Evolutionary conservation across 2,888 invertebrate genomes (phyloP).

Genomic region (Sepiola atlantica): DNA sequence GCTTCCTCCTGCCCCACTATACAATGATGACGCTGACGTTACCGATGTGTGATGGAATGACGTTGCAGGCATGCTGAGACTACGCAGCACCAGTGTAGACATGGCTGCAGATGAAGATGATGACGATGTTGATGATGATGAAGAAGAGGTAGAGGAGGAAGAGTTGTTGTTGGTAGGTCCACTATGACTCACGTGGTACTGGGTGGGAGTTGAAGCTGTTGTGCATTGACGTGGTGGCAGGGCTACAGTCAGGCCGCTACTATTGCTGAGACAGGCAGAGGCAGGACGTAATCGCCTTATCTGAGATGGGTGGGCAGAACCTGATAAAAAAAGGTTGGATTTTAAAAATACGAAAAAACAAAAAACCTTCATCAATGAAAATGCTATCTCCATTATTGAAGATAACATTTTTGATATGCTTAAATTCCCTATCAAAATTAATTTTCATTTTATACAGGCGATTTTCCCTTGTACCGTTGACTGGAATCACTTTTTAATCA

Average conservation of each 20-base stretch:
- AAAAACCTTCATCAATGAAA: too few species aligned
- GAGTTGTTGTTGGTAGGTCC: constrained; percentile 46
- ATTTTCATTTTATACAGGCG: too few species aligned
- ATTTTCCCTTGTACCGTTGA: too few species aligned
- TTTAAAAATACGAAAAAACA: too few species aligned
- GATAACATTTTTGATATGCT: too few species aligned
- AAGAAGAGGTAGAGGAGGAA: constrained; percentile 48
- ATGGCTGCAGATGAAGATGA: constrained; percentile 49
- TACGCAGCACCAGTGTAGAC: constrained; percentile 57
- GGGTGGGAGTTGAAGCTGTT: constrained; percentile 55
- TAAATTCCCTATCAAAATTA: too few species aligned
- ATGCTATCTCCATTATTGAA: too few species aligned
- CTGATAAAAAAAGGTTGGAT: constrained; percentile 47
- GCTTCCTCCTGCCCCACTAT: constrained; percentile 34
- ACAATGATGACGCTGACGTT: constrained; percentile 39
- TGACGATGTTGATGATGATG: constrained; percentile 50
- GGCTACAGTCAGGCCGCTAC: constrained; percentile 53
- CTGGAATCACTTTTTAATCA: too few species aligned
- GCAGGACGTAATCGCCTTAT: constrained; percentile 49
- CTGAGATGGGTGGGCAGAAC: constrained; percentile 55
- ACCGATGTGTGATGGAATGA: constrained; percentile 53
- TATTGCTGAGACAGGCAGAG: constrained; percentile 24
- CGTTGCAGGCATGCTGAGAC: constrained; percentile 65
- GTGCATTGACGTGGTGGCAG: constrained; percentile 56
- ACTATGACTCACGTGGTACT: constrained; percentile 52